Base-by-base conservation (phyloP, 2,113 vertebrate species). In the Protomyctophum bolini region DNA sequence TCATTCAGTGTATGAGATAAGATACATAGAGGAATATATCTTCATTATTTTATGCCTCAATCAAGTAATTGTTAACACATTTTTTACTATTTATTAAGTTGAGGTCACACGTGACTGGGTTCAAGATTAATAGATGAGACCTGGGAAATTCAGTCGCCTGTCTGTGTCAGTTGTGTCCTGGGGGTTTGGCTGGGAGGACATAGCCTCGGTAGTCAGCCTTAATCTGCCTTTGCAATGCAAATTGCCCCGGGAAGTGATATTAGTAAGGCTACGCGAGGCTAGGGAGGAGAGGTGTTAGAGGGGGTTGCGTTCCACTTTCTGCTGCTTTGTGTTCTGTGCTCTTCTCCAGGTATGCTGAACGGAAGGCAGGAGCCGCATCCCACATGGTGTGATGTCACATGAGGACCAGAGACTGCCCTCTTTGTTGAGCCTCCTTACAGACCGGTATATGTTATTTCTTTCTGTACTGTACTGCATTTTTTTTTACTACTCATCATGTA, bases 311-410 rank as follows among this genome's bases (percentile, higher is more conserved):
- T 79, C 85, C 86, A 87, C 86, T 83, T 89, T 76, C 86, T 91
- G 83, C 83, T 89, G 84, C 84, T 86, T 82, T 86, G 71, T 91
- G 71, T 86, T 86, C 65, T 89, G 77, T 88, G 71, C 85, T 78
- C 68, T 14, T 88, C 83, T 83, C 69, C 84, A 91, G 90, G 81
- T 86, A 66, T 77, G 61, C 67, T n/a, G 82, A 81, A 60, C 77
- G 64, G 70, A 75, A 70, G 68, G 59, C 75, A 68, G 33, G 82
- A 79, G 28, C 0, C 0, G 72, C 72, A 6, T 60, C 77, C 46
- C 64, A 41, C 33, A 0, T 14, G 15, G 66, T 8, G 66, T 8
- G 46, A 46, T 62, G 56, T 60, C 45, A 10, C 77, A 62, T 48
- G 33, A 41, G 3, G 69, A 58, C 56, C 28, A 58, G 15, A 58